These are phyloP conservation scores for Desoria tigrina DNA, from an alignment of 2,888 invertebrate species.

Conservation along the genomic window DNA sequence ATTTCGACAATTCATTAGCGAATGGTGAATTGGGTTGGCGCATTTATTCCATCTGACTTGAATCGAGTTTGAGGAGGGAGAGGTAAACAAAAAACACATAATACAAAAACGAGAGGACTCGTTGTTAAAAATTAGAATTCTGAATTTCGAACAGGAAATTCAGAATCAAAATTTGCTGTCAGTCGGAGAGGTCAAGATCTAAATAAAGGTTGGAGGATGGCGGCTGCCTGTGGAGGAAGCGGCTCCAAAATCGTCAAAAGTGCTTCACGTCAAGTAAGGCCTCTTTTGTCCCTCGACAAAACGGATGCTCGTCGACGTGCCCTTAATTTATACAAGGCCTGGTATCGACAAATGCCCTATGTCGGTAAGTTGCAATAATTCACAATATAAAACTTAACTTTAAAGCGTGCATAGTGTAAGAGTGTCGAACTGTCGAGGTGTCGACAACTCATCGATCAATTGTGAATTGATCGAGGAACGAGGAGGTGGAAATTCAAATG, in stretches of 20 bases:
- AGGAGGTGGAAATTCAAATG: no score
- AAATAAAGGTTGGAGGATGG: no score
- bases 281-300: slow-evolving; percentile 76
- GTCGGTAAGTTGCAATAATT: slow-evolving; percentile 69
- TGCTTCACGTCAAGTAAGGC: slow-evolving; percentile 72
- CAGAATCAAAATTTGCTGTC: background rate
- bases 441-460: no score
- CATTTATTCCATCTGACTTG: no score
- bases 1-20: no score
- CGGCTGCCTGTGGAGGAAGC: slow-evolving; percentile 22
- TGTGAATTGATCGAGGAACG: no score
- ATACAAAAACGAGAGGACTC: background rate
- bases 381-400: background rate
- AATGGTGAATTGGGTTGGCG: no score
- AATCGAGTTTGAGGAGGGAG: background rate
- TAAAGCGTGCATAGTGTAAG: background rate
- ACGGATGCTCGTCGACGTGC: slow-evolving; percentile 80
- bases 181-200: background rate
- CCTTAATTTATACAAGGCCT: slow-evolving; percentile 84
- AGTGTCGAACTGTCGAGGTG: no score
- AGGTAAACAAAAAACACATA: background rate
- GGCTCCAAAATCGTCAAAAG: slow-evolving; percentile 59
- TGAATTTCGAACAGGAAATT: background rate
- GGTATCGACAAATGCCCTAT: slow-evolving; percentile 89
- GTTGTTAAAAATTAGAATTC: background rate